Evolutionary conservation across 1,140 invertebrate species (phyloP), one percentile per base, ranked within the genome.

Genomic region (Liolophura sinensis): DNA sequence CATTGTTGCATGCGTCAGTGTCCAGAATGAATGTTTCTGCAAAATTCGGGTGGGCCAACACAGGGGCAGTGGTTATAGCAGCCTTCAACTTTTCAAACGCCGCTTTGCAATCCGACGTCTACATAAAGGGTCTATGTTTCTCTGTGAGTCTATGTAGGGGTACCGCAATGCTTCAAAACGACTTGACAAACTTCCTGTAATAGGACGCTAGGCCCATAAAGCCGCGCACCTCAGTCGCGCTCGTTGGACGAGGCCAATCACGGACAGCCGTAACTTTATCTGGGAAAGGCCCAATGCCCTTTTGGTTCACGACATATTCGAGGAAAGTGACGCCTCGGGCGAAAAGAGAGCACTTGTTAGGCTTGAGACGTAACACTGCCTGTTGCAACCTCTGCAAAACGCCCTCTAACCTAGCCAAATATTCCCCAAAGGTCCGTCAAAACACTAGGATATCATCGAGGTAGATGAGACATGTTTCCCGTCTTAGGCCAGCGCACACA

Each of bases 391-490:
- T n/a, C n/a, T n/a, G n/a, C n/a, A n/a, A n/a, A n/a, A 77, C 72
- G 58, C 51, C 24, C 31, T 61, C 16, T 15, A 75, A 50, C 24
- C 64, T 54, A 22, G 55, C 60, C 22, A 74, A 14, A 1, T 72
- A 50, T 16, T 67, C 31, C 14, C 68, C 57, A 58, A 76, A 67
- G 1, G 60, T 61, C 47, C 49, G 31, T 15, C 49, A 20, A 60
- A 69, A 70, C 0, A 73, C 62, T 24, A 77, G 51, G n/a, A 77
- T 66, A 54, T 78, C 75, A 62, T 78, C 75, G 5, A 78, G 52
- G 56, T 77, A 76, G 1, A 74, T 59, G 0, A 75, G 20, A 25
- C 46, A 60, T 46, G 52, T 54, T 20, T 68, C 31, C 51, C 58
- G 73, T 11, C 49, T 24, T 16, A 49, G 59, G 20, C 61, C 71